Conservation (phyloP, 2,888 invertebrate genomes). For the Achlya flavicornis region DNA sequence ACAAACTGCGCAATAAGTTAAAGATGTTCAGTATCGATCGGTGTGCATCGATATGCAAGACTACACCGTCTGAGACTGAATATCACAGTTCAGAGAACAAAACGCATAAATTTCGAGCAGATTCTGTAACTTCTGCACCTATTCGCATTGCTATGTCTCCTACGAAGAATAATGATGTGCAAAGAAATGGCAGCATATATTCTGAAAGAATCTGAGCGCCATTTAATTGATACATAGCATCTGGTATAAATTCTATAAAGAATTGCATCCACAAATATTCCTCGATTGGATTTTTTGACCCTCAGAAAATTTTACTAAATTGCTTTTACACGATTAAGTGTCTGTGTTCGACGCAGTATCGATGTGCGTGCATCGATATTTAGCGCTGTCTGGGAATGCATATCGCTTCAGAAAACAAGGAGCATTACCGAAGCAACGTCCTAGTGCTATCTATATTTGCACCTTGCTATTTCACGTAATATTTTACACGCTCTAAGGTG, state of each 20-base stretch:
- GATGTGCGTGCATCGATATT: background rate
- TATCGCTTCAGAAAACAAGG: constrained; percentile 2
- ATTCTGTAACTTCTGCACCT: background rate
- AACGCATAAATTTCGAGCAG: background rate
- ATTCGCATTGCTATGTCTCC: background rate
- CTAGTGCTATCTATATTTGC: background rate
- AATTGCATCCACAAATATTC: too few species aligned
- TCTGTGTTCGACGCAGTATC: background rate
- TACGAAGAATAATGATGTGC: too few species aligned
- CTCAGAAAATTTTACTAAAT: too few species aligned
- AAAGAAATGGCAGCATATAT: too few species aligned
- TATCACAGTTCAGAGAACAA: background rate
- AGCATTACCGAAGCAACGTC: background rate
- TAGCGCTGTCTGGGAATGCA: constrained; percentile 3
- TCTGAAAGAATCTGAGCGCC: too few species aligned
- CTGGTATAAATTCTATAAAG: too few species aligned
- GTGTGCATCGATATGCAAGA: background rate
- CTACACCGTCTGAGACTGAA: background rate
- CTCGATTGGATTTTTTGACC: too few species aligned
- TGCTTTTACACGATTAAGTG: background rate
- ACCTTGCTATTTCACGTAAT: background rate
- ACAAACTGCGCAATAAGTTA: background rate
- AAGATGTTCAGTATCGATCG: background rate
- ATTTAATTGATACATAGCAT: too few species aligned
- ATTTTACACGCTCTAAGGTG: background rate